A percentile compares a stretch with the other conserved stretches of the same genome.
Evolutionary conservation across 1,140 invertebrate species (phyloP).

Genomic region (Oryctes rhinoceros): DNA sequence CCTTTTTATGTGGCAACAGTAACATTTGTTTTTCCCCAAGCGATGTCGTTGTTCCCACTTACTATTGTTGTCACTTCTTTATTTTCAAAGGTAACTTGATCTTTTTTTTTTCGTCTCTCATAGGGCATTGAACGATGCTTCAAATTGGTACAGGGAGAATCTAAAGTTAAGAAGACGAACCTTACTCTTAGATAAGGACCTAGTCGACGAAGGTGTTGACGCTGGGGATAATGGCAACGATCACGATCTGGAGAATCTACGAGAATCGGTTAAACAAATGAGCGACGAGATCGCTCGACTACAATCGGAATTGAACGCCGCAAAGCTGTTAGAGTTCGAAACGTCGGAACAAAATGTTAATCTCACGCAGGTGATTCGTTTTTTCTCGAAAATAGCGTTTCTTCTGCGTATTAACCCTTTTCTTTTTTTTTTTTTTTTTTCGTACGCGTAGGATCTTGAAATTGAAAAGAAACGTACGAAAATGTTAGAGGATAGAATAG

Average conservation of each 20-base stretch:
- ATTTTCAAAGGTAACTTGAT: too few relatives aligned
- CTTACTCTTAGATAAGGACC: constrained; percentile 64
- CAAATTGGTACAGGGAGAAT: constrained; percentile 79
- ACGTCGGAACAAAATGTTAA: constrained; percentile 70
- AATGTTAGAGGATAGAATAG: constrained; percentile 62
- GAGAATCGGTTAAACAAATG: constrained; percentile 71
- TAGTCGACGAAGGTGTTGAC: constrained; percentile 60
- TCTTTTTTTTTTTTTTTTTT: constrained; percentile 15
- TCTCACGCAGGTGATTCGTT: constrained; percentile 60
- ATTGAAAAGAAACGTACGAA: constrained; percentile 63
- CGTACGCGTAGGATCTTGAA: constrained; percentile 66
- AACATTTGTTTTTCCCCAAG: too few relatives aligned
- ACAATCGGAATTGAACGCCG: constrained; percentile 72
- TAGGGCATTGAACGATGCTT: constrained; percentile 66
- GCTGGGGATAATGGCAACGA: constrained; percentile 68
- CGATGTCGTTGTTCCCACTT: too few relatives aligned
- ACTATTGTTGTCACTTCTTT: too few relatives aligned
- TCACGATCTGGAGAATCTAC: constrained; percentile 72
- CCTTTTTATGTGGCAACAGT: too few relatives aligned
- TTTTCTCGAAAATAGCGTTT: neutral
- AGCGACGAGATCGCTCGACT: constrained; percentile 71
- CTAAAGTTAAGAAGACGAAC: constrained; percentile 73
- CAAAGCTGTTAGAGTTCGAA: constrained; percentile 74
- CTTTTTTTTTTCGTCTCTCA: too few relatives aligned
- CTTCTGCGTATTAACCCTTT: neutral